phyloP scores from a whole-genome alignment of 2,888 invertebrate species.

The Athripsodes cinereus region DNA sequence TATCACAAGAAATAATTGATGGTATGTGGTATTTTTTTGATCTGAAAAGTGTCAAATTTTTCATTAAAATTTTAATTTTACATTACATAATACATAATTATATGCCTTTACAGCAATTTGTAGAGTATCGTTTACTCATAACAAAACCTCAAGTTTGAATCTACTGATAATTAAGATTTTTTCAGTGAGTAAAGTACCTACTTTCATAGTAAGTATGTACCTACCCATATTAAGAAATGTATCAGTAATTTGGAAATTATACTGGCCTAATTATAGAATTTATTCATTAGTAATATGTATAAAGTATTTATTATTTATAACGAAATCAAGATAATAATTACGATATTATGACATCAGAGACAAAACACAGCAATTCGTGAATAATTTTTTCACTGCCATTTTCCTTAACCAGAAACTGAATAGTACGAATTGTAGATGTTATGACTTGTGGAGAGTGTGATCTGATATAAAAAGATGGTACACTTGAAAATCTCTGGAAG shows the following conservation, averaged over 20 bases:
- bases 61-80: not conserved
- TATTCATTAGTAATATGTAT: not conserved
- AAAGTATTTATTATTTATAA: not conserved
- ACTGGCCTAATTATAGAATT: no score
- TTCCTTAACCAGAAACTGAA: conserved; percentile 22
- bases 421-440: conserved; percentile 16
- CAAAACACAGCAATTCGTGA: conserved; percentile 11
- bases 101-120: no score
- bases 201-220: no score
- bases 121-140: no score
- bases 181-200: no score
- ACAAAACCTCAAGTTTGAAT: no score
- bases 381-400: conserved; percentile 17
- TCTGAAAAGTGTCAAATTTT: conserved; percentile 18
- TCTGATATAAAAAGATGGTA: conserved; percentile 17
- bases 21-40: conserved; percentile 9
- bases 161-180: no score
- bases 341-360: conserved; percentile 17
- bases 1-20: conserved; percentile 17
- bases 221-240: no score
- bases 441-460: conserved; percentile 21
- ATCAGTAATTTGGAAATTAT: no score
- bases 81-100: no score
- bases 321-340: conserved; percentile 6
- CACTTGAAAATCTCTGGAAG: conserved; percentile 15